Evolutionary conservation across 2,888 invertebrate genomes (phyloP).

Genomic region (Spialia ferax): DNA sequence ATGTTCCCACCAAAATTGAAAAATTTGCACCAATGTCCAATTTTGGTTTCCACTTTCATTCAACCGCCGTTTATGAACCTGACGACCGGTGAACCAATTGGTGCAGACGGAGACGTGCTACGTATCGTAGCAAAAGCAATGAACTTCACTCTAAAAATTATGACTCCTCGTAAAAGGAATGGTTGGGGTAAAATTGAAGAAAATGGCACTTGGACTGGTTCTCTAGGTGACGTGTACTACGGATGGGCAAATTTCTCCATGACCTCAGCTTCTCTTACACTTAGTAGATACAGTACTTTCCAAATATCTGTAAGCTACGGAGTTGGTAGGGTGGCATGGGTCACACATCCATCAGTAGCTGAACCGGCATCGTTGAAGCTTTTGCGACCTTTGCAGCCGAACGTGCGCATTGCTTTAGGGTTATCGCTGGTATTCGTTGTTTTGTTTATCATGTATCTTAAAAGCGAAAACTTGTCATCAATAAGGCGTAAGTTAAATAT

Average conservation of each 20-base stretch:
- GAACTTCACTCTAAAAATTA: constrained; percentile 63
- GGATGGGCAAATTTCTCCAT: constrained; percentile 74
- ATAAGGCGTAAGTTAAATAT: constrained; percentile 47
- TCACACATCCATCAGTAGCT: constrained; percentile 61
- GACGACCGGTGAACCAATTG: constrained; percentile 56
- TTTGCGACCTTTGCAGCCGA: constrained; percentile 62
- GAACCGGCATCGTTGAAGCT: constrained; percentile 67
- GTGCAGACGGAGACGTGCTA: constrained; percentile 70
- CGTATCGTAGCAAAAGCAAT: constrained; percentile 59
- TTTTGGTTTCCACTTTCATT: constrained; percentile 67
- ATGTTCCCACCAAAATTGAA: constrained; percentile 60
- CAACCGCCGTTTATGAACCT: constrained; percentile 69
- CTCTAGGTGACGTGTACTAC: constrained; percentile 66
- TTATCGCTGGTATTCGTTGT: constrained; percentile 60
- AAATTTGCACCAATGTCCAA: constrained; percentile 64
- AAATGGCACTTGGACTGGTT: constrained; percentile 71
- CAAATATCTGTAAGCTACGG: constrained; percentile 66
- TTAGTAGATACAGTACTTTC: constrained; percentile 61
- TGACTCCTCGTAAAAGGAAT: constrained; percentile 60
- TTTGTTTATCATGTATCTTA: constrained; percentile 55
- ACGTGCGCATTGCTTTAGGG: constrained; percentile 57
- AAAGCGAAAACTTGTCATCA: constrained; percentile 51
- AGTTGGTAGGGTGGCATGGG: constrained; percentile 59
- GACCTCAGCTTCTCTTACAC: constrained; percentile 68
- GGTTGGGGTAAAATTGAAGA: constrained; percentile 68